Evolutionary conservation across 2,797 vertebrate species (phyloP), one percentile per base, ranked within the genome.

Genomic region (Parotocinclus haroldoi): DNA sequence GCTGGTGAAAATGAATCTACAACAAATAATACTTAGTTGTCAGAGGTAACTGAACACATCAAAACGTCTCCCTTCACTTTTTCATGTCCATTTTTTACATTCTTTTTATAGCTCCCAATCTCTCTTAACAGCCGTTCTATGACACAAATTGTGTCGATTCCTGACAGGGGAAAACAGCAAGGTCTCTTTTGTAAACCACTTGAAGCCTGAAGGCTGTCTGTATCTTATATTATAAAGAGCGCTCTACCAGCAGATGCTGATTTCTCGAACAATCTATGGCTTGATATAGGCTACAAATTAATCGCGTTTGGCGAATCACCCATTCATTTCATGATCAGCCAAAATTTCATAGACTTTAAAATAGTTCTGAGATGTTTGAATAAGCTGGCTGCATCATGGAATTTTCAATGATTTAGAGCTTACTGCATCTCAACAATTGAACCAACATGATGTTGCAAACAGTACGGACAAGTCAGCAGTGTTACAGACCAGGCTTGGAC

Each of bases 401-500:
- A 39, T 51, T 38, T 13, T 7, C 9, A 50, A 10, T 16, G 27
- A 38, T 40, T 48, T 16, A 46, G 42, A 60, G 73, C 73, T 83
- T 85, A 27, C 84, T 81, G 84, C 82, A 87, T 85, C 10, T 85
- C 82, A 83, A 80, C 76, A 80, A 83, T 27, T 80, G 86, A 87
- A 83, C 79, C 80, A 79, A 78, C 80, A 84, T 86, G 82, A 85
- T 86, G 75, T 78, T 40, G 66, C 73, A 80, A 69, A 85, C 80
- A 75, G 83, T 85, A 85, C 87, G 87, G 82, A 87, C 85, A 81
- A 81, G 84, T 69, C 42, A 77, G 79, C 76, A 81, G 81, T 87
- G 88, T 85, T 85, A 86, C 84, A 87, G 77, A 58, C 14, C 27
- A 17, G 52, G 51, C 66, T 54, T 9, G 39, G 69, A 83, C 83